Evolutionary conservation across 2,113 vertebrate species (phyloP), one percentile per base, ranked within the genome.

Genomic region (Danionella cerebrum): DNA sequence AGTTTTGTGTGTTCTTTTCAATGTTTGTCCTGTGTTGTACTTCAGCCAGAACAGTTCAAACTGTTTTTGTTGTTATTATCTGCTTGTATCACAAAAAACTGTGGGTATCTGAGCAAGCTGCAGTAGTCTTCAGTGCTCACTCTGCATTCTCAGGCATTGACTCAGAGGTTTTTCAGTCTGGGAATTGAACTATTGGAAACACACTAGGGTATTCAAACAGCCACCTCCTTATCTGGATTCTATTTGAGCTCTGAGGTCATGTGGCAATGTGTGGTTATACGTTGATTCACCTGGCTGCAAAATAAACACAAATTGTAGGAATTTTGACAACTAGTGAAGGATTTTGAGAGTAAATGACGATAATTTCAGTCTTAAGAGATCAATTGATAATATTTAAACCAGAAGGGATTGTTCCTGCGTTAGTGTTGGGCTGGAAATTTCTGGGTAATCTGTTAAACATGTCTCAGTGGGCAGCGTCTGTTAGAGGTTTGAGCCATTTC

Each of bases 141-240:
- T 21, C 29, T 64, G 31, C 44, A 64, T 64, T 64, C 60, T 36
- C 44, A 10, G 60, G 60, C 60, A 31, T 44, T 62, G 58, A 62
- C 58, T 62, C 59, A 63, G 58, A 19, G 39, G 14, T 45, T 45
- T 60, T 13, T 8, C 58, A 13, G 44, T 64, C 42, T 64, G 59
- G 44, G 29, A 63, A 47, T 18, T 48, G 29, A 63, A 48, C 42
- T 47, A 48, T 63, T 27, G 29, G 19, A 48, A 63, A 63, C 44
- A 63, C 16, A 48, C 42, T 22, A 44, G 42, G 44, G 27, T 11
- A 48, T 36, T 63, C 29, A 63, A 22, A n/a, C 29, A 0, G 24
- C 25, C 41, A 31, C 27, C 19, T 31, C 27, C 59, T 63, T 63
- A 63, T 63, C 59, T 63, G 59, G 59, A 60, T 16, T 63, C 11